Conservation (phyloP, 1,140 invertebrate species). For the Adoxophyes honmai region DNA sequence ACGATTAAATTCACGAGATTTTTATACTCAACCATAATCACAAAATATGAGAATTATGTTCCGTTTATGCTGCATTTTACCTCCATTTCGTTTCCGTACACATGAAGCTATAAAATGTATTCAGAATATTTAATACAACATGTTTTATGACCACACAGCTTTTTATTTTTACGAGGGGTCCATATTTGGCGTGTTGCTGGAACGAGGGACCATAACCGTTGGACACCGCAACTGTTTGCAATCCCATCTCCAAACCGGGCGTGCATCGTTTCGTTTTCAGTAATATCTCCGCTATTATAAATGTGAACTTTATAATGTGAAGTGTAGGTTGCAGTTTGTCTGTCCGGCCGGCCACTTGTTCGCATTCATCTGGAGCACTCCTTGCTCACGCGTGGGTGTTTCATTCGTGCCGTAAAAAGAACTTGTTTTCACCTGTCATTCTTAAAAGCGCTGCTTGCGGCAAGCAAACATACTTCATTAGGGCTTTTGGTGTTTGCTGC, state of each 20-base stretch:
- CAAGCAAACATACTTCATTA: slow-evolving; percentile 47
- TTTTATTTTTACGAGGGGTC: slow-evolving; percentile 65
- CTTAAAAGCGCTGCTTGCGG: slow-evolving; percentile 27
- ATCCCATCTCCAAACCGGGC: slow-evolving; percentile 48
- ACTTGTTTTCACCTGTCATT: slow-evolving; percentile 43
- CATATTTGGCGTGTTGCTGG: slow-evolving; percentile 65
- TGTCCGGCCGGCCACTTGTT: slow-evolving; percentile 15
- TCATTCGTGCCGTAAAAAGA: slow-evolving; percentile 52
- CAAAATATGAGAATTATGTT: too few relatives aligned
- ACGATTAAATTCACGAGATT: too few relatives aligned
- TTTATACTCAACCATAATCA: too few relatives aligned
- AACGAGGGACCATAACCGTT: slow-evolving; percentile 63
- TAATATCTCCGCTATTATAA: slow-evolving; percentile 16
- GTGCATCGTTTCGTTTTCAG: slow-evolving; percentile 42
- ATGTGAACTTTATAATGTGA: slow-evolving; percentile 20
- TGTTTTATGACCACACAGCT: slow-evolving; percentile 53
- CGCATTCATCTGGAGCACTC: slow-evolving; percentile 30
- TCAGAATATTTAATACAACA: slow-evolving; percentile 24
- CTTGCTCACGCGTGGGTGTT: slow-evolving; percentile 44
- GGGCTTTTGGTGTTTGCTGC: slow-evolving; percentile 26
- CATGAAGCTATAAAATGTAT: background rate
- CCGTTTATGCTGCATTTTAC: background rate
- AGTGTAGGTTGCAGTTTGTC: too few relatives aligned
- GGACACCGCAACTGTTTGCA: slow-evolving; percentile 60
- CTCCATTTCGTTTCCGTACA: background rate